Evolutionary conservation across 2,797 vertebrate genomes (phyloP).

Genomic region (Moxostoma hubbsi): DNA sequence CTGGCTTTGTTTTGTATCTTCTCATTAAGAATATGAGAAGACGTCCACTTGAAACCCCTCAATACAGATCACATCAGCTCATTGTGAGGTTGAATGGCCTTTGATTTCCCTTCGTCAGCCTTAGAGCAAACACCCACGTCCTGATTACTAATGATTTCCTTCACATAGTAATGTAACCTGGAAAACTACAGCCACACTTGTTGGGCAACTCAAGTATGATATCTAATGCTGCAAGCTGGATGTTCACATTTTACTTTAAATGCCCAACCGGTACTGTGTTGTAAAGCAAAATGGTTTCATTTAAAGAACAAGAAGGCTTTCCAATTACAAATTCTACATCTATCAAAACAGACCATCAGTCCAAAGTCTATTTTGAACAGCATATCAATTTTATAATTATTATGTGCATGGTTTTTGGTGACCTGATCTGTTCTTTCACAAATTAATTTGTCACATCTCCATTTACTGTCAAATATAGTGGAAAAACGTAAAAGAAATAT

Average conservation of each 20-base stretch:
- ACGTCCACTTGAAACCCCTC: constrained; percentile 38
- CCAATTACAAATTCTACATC: too few relatives aligned
- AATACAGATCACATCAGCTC: constrained; percentile 29
- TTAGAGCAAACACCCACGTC: constrained; percentile 62
- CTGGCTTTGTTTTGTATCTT: not conserved
- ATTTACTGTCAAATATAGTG: too few relatives aligned
- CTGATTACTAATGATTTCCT: constrained; percentile 27
- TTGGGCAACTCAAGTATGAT: not conserved
- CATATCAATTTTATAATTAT: too few relatives aligned
- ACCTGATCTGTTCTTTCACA: too few relatives aligned
- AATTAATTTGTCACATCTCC: too few relatives aligned
- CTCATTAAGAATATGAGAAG: constrained; percentile 23
- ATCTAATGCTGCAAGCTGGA: too few relatives aligned
- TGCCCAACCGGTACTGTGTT: not conserved
- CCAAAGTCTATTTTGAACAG: too few relatives aligned
- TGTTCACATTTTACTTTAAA: too few relatives aligned
- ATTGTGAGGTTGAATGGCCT: constrained; percentile 27
- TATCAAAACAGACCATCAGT: too few relatives aligned
- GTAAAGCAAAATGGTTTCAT: not conserved
- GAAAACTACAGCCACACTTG: not conserved
- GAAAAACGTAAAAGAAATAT: too few relatives aligned
- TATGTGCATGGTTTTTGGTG: too few relatives aligned
- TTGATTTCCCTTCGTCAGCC: constrained; percentile 53
- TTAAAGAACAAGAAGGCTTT: not conserved
- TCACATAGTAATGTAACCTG: not conserved